phyloP scores from a whole-genome alignment of 2,113 vertebrate species.

The Malurus cyaneus region DNA sequence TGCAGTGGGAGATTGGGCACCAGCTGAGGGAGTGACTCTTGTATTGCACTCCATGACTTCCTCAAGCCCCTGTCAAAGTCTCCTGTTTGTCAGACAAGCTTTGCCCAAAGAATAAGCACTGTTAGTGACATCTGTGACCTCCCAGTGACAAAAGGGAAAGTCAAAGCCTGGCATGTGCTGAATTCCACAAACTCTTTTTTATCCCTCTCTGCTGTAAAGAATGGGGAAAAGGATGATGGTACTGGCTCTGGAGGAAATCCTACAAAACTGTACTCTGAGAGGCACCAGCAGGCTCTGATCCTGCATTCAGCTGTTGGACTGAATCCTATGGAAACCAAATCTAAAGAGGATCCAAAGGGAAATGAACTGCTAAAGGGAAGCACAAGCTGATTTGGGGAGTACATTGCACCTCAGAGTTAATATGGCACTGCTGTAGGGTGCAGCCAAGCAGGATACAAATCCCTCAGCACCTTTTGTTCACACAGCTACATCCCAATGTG shows the following conservation, averaged over 20 bases:
- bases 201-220: background rate
- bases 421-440: background rate
- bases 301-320: background rate
- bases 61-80: background rate
- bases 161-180: background rate
- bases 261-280: background rate
- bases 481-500: background rate
- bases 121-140: background rate
- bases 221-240: background rate
- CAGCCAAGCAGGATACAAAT: background rate
- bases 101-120: background rate
- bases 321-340: background rate
- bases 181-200: background rate
- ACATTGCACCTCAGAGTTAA: background rate
- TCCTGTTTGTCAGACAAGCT: background rate
- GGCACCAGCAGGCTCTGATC: background rate
- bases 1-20: background rate
- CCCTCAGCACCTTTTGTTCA: background rate
- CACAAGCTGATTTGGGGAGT: background rate
- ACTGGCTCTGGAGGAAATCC: background rate
- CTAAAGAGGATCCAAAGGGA: background rate
- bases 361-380: accelerated
- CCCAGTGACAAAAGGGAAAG: background rate
- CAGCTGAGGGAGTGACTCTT: background rate
- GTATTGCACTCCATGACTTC: background rate